Base-by-base conservation (phyloP, 2,113 vertebrate genomes). In the Nothoprocta perdicaria region DNA sequence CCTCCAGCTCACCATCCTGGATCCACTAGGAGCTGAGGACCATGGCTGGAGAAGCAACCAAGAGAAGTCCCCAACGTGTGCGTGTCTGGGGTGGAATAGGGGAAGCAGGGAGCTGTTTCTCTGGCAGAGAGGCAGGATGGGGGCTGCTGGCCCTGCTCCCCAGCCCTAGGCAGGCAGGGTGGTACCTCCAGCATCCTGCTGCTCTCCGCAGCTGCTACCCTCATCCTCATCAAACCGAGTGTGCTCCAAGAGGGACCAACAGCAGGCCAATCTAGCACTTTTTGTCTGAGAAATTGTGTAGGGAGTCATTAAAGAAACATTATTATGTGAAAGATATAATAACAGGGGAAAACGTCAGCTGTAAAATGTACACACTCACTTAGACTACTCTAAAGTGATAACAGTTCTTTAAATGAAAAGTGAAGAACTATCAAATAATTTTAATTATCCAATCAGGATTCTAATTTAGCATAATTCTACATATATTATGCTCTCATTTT, bases 321-420 rank as follows among this genome's bases (percentile, higher is more conserved):
- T 78, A 21, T 79, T 69, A 63, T 41, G 50, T 38, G 50, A 60
- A 80, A 71, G 52, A 53, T 31, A n/a, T 23, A 76, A 77, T n/a
- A 89, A 41, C 24, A 87, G 68, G 23, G 35, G 21, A 1, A 80
- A 87, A 85, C 74, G 72, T 85, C 84, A 80, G 17, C 41, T 82
- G 57, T 77, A 41, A 94, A 87, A 87, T 38, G 67, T 15, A 92
- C 65, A 63, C 35, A 77, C 48, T 68, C 45, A 87, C 29, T 86
- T 80, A 53, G 23, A 80, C 87, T 89, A 86, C 15, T 75, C 52
- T 68, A 18, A 93, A 87, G 81, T 75, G 78, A 65, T 57, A 93
- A 79, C 23, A 4, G 65, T 58, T 33, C 50, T 85, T 89, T 73
- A 83, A 38, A 73, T 68, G 66, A 74, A 86, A 86, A 84, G 45